Base-by-base conservation (phyloP, 2,888 invertebrate species). In the Leucoma salicis region DNA sequence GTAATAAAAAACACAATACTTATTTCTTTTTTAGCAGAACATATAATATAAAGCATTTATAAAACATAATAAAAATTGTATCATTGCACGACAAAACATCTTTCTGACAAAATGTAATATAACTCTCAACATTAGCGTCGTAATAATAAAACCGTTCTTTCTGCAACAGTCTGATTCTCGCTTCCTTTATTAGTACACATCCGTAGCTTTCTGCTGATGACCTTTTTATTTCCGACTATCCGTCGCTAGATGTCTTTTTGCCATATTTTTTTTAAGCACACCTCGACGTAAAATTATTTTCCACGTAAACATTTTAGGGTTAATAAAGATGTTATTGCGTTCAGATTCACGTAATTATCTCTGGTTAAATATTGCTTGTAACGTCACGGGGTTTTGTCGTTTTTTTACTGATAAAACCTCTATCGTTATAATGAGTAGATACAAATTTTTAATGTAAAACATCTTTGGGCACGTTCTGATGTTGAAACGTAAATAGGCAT, bases 141-240 rank as follows among this genome's bases (percentile, higher is more conserved):
- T 82, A 78, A 80, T 83, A 82, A 82, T 84, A 84, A 83, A 83
- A 75, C 61, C 70, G 69, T 67, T 74, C 66, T 67, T 66, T 70
- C 61, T 64, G 66, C 63, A 59, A 68, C 74, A 56, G 52, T 49
- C 72, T 73, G 79, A 81, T 81, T 77, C 74, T 57, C 66, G 65
- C 67, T 75, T 75, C 76, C 79, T 83, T 85, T 85, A 85, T 84
- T 84, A 84, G 77, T 66, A 69, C 62, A 66, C 77, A 75, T 49
- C 46, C 78, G 74, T 67, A 73, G 80, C 67, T 82, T 84, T 78
- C 75, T 70, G 66, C 60, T 66, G 80, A 82, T 78, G 85, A 76
- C 79, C 77, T 81, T 84, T 85, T 87, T 86, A 84, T 84, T 82
- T 80, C 75, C 75, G 75, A 66, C 74, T 72, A 74, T 74, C 70